Evolutionary conservation across 1,140 invertebrate genomes (phyloP).

Genomic region (Zaprionus taronus): DNA sequence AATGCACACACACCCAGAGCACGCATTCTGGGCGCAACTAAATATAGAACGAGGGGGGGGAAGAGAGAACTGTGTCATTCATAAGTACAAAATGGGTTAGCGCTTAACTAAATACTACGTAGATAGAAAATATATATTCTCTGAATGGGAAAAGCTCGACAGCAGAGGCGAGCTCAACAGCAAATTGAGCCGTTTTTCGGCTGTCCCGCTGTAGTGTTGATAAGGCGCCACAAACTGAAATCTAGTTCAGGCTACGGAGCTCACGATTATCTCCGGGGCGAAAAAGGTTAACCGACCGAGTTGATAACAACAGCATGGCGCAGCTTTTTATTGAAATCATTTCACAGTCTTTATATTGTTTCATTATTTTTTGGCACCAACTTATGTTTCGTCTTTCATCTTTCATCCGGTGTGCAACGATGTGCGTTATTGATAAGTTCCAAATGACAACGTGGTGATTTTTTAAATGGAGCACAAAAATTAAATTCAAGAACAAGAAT

Average conservation of each 20-base stretch:
- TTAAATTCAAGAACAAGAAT: neutral
- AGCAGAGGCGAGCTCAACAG: neutral
- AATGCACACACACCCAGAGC: conserved; percentile 52
- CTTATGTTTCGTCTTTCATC: conserved; percentile 40
- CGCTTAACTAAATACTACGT: conserved; percentile 32
- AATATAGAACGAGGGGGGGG: conserved; percentile 11
- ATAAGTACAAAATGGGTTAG: conserved; percentile 44
- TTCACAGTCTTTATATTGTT: conserved; percentile 13
- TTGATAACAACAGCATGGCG: conserved; percentile 23
- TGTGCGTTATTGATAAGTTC: conserved; percentile 58
- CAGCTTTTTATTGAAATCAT: conserved; percentile 16
- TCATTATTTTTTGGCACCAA: conserved; percentile 42
- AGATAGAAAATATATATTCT: conserved; percentile 6
- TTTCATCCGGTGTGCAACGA: conserved; percentile 63
- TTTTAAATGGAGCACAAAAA: neutral
- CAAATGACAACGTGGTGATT: conserved; percentile 42
- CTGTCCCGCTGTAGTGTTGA: conserved; percentile 33
- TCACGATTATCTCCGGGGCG: conserved; percentile 61
- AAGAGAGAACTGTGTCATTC: conserved; percentile 63
- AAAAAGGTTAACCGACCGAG: conserved; percentile 60
- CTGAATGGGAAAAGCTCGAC: conserved; percentile 1
- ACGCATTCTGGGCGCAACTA: conserved; percentile 56
- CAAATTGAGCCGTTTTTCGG: conserved; percentile 32
- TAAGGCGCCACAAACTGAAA: conserved; percentile 52
- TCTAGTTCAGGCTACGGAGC: conserved; percentile 62